These are phyloP conservation scores for Sphaerophoria rueppellii DNA, from an alignment of 2,888 invertebrate species.

Conservation along the genomic window DNA sequence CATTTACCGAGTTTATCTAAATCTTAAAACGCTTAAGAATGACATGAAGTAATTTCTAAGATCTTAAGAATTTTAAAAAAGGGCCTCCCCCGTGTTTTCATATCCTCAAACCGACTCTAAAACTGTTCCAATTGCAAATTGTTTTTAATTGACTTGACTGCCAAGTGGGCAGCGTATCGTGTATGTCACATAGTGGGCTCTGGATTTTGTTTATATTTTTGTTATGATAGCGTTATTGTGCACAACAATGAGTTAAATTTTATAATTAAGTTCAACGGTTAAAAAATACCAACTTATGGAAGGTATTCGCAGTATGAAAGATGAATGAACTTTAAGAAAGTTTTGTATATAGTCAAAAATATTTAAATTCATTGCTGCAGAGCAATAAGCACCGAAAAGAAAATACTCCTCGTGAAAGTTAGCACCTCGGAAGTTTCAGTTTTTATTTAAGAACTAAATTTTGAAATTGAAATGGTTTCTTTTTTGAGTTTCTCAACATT, in stretches of 20 bases:
- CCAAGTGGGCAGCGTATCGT: background rate
- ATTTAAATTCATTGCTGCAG: conserved; percentile 24
- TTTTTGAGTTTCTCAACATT: background rate
- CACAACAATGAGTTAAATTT: conserved; percentile 42
- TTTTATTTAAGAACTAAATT: background rate
- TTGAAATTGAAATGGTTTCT: background rate
- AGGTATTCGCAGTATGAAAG: background rate
- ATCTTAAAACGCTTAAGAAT: too few relatives aligned
- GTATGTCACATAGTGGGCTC: background rate
- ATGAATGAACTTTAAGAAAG: conserved; percentile 47
- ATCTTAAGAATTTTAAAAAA: background rate
- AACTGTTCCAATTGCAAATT: conserved; percentile 50
- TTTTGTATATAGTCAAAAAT: background rate
- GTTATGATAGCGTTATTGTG: conserved; percentile 31
- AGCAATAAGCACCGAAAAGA: too few relatives aligned
- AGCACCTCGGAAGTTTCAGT: background rate
- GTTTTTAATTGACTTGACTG: conserved; percentile 51
- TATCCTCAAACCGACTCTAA: background rate
- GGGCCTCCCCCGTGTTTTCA: background rate
- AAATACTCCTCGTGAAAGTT: conserved; percentile 38
- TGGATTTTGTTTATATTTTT: conserved; percentile 12
- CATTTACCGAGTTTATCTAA: too few relatives aligned
- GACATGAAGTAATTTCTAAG: too few relatives aligned
- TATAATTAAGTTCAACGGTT: conserved; percentile 14
- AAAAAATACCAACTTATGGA: background rate